phyloP scores from a whole-genome alignment of 2,113 vertebrate genomes.

The Telmatochromis brachygnathus region DNA sequence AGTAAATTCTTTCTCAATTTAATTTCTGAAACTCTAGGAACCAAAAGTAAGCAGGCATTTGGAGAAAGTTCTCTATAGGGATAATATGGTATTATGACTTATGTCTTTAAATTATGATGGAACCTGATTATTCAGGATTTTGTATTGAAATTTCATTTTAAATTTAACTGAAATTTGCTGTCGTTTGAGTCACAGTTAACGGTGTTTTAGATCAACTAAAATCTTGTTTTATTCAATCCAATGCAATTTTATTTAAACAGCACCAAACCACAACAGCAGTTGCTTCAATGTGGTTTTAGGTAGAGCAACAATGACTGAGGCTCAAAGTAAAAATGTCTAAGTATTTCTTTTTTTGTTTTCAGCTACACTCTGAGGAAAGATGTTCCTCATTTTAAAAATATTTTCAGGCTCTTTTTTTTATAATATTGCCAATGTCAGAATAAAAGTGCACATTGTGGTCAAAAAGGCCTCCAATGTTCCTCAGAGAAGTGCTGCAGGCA shows the following conservation, averaged over 20 bases:
- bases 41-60: neutral
- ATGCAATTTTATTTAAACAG: neutral
- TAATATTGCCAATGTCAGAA: neutral
- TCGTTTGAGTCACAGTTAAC: rapidly evolving
- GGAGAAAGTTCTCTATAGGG: neutral
- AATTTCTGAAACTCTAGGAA: neutral
- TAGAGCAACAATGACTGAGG: neutral
- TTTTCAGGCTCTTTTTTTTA: no score
- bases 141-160: neutral
- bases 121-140: neutral
- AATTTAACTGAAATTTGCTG: neutral
- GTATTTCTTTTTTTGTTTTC: neutral
- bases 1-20: neutral
- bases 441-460: neutral
- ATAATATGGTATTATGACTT: neutral
- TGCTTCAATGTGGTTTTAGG: rapidly evolving
- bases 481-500: neutral
- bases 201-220: neutral
- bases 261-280: neutral
- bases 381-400: neutral
- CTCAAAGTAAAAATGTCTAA: neutral
- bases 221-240: neutral
- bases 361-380: rapidly evolving
- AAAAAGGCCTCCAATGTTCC: neutral
- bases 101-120: neutral